Conservation (phyloP, 2,113 vertebrate genomes). For the Bujurquina vittata region DNA sequence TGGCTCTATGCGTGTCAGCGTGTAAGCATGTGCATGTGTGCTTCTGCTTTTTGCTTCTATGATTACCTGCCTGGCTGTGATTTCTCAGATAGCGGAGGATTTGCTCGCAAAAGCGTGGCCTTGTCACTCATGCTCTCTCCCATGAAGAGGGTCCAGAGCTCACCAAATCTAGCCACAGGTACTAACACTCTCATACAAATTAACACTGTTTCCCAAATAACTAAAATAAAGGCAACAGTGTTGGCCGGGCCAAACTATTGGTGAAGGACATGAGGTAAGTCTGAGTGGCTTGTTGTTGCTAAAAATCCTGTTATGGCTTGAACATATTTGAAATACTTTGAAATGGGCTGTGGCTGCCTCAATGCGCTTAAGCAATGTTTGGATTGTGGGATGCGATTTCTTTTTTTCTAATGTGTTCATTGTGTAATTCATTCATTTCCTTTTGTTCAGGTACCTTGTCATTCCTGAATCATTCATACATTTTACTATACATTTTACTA, state of each 20-base stretch:
- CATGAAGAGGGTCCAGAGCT: slow-evolving; percentile 99
- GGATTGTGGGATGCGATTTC: slow-evolving; percentile 3
- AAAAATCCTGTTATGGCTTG: slow-evolving; percentile 1
- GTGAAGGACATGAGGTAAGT: slow-evolving; percentile 35
- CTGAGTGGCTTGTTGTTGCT: slow-evolving; percentile 19
- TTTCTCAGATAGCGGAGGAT: slow-evolving; percentile 96
- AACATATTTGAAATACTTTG: slow-evolving; percentile 34
- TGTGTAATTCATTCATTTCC: background rate
- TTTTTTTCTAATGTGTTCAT: slow-evolving; percentile 13
- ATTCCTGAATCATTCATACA: background rate
- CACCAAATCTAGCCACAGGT: slow-evolving; percentile 96
- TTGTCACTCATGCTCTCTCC: slow-evolving; percentile 93
- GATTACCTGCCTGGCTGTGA: slow-evolving; percentile 78
- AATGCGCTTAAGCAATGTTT: slow-evolving; percentile 26
- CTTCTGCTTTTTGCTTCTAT: slow-evolving; percentile 71
- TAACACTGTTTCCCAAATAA: slow-evolving; percentile 6
- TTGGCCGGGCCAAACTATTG: background rate
- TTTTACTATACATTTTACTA: background rate
- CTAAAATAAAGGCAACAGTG: background rate
- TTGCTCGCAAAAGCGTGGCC: slow-evolving; percentile 88
- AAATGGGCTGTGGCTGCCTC: slow-evolving; percentile 20
- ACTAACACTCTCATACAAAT: slow-evolving; percentile 76
- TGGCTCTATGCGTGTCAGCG: slow-evolving; percentile 8
- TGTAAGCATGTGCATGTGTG: slow-evolving; percentile 70
- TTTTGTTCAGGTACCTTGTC: background rate